Evolutionary conservation across 2,113 vertebrate genomes (phyloP).

Genomic region (Lynx canadensis): DNA sequence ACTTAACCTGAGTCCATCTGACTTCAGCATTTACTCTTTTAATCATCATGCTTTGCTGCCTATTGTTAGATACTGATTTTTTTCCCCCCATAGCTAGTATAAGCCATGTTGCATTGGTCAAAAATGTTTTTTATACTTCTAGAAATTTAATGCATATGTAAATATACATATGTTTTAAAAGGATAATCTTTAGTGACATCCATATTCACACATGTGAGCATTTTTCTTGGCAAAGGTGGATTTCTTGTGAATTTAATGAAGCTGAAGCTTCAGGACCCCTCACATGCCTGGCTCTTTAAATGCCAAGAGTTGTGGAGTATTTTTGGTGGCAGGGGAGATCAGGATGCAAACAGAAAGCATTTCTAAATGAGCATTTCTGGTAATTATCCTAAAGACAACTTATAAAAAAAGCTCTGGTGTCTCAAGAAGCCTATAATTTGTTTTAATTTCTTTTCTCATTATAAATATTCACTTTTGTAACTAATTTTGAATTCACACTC

Average conservation of each 20-base stretch:
- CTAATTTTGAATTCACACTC: not conserved
- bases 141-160: not conserved
- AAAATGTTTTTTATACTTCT: not conserved
- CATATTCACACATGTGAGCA: not conserved
- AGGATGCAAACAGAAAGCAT: not conserved
- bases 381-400: not conserved
- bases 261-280: not conserved
- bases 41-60: not conserved
- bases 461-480: not conserved
- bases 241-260: not conserved
- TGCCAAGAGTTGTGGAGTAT: not conserved
- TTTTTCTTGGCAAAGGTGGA: not conserved
- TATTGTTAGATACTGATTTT: not conserved
- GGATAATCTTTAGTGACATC: not conserved
- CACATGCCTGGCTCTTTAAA: not conserved
- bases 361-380: not conserved
- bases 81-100: not conserved
- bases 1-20: not conserved
- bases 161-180: not conserved
- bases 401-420: not conserved
- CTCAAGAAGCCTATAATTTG: not conserved
- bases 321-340: not conserved
- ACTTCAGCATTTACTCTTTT: not conserved
- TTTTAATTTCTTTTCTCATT: constrained; percentile 21
- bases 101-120: not conserved